Percentiles rank a stretch among this genome's conserved stretches.
phyloP scores from a whole-genome alignment of 2,888 invertebrate species.

The Leptopilina syphax region DNA sequence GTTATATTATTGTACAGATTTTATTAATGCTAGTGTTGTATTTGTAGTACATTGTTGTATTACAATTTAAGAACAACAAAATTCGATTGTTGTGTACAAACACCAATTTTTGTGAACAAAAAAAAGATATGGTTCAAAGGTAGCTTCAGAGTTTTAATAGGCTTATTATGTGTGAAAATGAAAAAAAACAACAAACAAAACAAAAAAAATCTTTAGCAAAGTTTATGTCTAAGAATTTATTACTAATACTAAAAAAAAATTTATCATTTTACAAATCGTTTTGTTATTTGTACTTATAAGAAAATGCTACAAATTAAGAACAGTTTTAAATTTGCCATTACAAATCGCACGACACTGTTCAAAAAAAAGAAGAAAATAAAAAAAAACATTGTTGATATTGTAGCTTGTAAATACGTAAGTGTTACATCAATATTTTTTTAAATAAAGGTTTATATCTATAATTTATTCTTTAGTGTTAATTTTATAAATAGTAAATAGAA shows the following conservation, averaged over 20 bases:
- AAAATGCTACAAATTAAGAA: slow-evolving; percentile 17
- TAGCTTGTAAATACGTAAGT: slow-evolving; percentile 50
- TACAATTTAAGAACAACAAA: background rate
- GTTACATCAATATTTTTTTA: slow-evolving; percentile 58
- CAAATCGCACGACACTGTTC: slow-evolving; percentile 22
- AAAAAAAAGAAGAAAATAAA: background rate
- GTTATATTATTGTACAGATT: slow-evolving; percentile 37
- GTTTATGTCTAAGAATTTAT: slow-evolving; percentile 34
- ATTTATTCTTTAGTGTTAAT: background rate
- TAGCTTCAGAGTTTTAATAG: slow-evolving; percentile 31
- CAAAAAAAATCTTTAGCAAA: slow-evolving; percentile 7
- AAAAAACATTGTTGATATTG: slow-evolving; percentile 46
- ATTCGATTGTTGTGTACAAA: slow-evolving; percentile 7
- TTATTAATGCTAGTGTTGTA: slow-evolving; percentile 32
- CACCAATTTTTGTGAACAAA: slow-evolving; percentile 33
- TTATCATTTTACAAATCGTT: slow-evolving; percentile 16
- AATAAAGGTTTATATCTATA: slow-evolving; percentile 57
- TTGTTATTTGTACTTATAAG: slow-evolving; percentile 31
- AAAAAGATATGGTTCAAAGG: background rate
- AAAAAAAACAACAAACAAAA: no score
- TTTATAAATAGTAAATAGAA: background rate
- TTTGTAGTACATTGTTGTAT: background rate
- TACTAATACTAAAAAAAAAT: slow-evolving; percentile 5
- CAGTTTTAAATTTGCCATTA: slow-evolving; percentile 25
- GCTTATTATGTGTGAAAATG: slow-evolving; percentile 16